Percentiles rank a stretch among this genome's conserved stretches.
phyloP scores from a whole-genome alignment of 2,888 invertebrate genomes.

The Erebia aethiops region DNA sequence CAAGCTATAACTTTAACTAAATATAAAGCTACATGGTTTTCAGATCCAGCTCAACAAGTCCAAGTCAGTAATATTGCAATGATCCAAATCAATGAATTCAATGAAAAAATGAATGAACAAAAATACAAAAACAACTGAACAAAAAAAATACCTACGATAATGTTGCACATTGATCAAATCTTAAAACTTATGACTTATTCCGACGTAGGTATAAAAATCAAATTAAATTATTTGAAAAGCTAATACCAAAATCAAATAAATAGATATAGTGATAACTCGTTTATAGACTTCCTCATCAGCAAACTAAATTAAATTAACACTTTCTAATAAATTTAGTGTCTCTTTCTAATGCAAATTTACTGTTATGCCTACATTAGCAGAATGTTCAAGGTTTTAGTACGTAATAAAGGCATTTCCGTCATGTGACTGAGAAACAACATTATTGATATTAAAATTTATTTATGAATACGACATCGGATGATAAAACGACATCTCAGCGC shows the following conservation, averaged over 20 bases:
- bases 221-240: too few relatives aligned
- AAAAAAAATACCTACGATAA: too few relatives aligned
- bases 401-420: slow-evolving; percentile 50
- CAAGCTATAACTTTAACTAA: too few relatives aligned
- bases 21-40: too few relatives aligned
- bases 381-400: slow-evolving; percentile 27
- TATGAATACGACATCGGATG: slow-evolving; percentile 63
- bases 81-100: too few relatives aligned
- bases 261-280: neutral
- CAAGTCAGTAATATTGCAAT: too few relatives aligned
- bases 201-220: too few relatives aligned
- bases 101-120: too few relatives aligned
- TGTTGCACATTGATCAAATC: too few relatives aligned
- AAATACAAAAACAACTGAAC: too few relatives aligned
- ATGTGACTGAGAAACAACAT: slow-evolving; percentile 33
- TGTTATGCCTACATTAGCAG: slow-evolving; percentile 27
- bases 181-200: too few relatives aligned
- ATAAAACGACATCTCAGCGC: slow-evolving; percentile 68
- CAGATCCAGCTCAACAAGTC: too few relatives aligned
- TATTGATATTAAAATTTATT: slow-evolving; percentile 58
- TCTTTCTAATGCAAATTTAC: slow-evolving; percentile 25
- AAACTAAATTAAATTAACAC: slow-evolving; percentile 17
- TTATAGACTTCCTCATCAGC: slow-evolving; percentile 13
- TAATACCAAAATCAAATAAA: neutral
- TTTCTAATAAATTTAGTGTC: slow-evolving; percentile 15